Base-by-base conservation (phyloP, 1,140 invertebrate species). In the Drosophila sp. region DNA sequence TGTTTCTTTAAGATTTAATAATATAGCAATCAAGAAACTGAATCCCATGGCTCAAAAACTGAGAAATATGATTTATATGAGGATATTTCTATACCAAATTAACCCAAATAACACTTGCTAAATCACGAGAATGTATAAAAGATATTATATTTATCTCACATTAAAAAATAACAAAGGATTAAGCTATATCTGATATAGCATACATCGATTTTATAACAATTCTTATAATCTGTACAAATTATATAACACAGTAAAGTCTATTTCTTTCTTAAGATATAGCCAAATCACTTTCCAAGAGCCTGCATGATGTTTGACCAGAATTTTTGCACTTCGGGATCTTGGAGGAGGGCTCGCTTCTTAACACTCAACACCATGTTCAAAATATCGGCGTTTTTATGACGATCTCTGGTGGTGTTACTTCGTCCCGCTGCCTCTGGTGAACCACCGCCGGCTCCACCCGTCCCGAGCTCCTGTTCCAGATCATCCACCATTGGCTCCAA, bases 301-400 rank as follows among this genome's bases (percentile, higher is more conserved):
- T 47, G 10, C 75, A 81, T 79, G 3, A 90, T 80, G 55, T 83
- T 50, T 25, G 69, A 56, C 79, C 84, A 87, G 17, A 91, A 91
- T 27, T 66, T 50, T 60, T 91, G 80, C 1, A 91, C 85, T 11
- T 91, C 85, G 0, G 89, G 76, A 75, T 91, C 69, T 38, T 90
- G 86, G 79, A 91, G 76, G 17, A 91, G n/a, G 1, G 78, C 72
- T 1, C 76, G 60, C 33, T 91, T 91, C n/a, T 91, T 91, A 29
- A 54, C 73, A 32, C 75, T 91, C 27, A 91, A 65, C 0, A 91
- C 87, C 50, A 91, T 68, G n/a, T 73, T 87, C 2, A 91, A 78
- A 6, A 91, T 85, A 68, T 91, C 91, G 0, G 91, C 70, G 50
- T 77, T 86, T 66, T 91, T 91, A 23, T 67, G 80, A 5, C 90